phyloP scores from a whole-genome alignment of 2,113 vertebrate species.

The Cynoglossus semilaevis region DNA sequence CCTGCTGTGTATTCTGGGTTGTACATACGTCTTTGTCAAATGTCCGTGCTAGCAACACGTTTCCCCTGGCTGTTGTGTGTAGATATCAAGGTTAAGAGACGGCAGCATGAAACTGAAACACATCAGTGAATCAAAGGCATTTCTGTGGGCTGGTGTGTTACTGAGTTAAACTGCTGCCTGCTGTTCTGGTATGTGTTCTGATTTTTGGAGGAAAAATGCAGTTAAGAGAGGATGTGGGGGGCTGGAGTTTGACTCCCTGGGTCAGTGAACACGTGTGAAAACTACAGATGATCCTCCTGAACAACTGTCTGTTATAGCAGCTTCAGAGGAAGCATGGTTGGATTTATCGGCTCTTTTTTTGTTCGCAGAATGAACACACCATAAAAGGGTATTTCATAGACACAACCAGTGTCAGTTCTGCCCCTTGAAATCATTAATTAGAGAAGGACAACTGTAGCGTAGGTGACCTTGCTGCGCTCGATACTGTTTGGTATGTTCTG shows the following conservation, averaged over 20 bases:
- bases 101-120: slow-evolving; percentile 61
- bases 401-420: too few relatives aligned
- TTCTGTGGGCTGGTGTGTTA: slow-evolving; percentile 69
- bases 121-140: slow-evolving; percentile 73
- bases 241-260: slow-evolving; percentile 42
- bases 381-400: too few relatives aligned
- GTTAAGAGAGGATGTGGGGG: slow-evolving; percentile 50
- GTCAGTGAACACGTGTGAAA: slow-evolving; percentile 53
- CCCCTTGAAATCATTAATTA: too few relatives aligned
- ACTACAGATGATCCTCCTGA: slow-evolving; percentile 26
- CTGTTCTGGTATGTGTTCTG: slow-evolving; percentile 74
- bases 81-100: slow-evolving; percentile 56
- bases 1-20: too few relatives aligned
- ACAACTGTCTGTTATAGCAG: not conserved
- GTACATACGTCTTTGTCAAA: slow-evolving; percentile 34
- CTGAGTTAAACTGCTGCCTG: slow-evolving; percentile 69
- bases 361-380: too few relatives aligned
- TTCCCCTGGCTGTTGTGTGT: slow-evolving; percentile 61
- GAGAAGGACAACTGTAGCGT: too few relatives aligned
- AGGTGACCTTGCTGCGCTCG: too few relatives aligned
- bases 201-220: slow-evolving; percentile 59
- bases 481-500: too few relatives aligned
- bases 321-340: too few relatives aligned
- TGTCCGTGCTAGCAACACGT: slow-evolving; percentile 37
- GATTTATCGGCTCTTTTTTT: too few relatives aligned